A percentile compares a stretch with the other conserved stretches of the same genome.
These are phyloP conservation scores for Danio choprae DNA, from an alignment of 2,797 vertebrate species.

Conservation along the genomic window DNA sequence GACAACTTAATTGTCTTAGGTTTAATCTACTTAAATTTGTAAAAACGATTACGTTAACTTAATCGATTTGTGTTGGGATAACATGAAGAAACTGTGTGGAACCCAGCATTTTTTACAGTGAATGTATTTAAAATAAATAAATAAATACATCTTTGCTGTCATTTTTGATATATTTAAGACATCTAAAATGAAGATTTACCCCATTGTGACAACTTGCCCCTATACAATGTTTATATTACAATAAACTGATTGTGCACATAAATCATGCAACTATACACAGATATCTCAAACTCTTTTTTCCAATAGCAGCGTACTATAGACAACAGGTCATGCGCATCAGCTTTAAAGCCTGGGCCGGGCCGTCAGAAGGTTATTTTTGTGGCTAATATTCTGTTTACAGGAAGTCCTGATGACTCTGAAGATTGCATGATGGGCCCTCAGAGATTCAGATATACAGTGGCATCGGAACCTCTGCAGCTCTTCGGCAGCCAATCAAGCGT, in stretches of 20 bases:
- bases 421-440: slow-evolving; percentile 57
- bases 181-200: too few species aligned
- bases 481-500: slow-evolving; percentile 65
- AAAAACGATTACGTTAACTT: too few species aligned
- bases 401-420: slow-evolving; percentile 62
- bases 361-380: slow-evolving; percentile 54
- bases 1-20: too few species aligned
- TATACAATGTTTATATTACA: too few species aligned
- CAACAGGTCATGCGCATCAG: slow-evolving; percentile 30
- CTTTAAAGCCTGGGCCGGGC: slow-evolving; percentile 21
- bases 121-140: too few species aligned
- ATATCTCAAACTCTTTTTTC: not conserved
- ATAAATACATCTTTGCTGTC: not conserved
- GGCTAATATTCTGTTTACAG: slow-evolving; percentile 63
- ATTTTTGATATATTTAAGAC: not conserved
- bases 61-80: too few species aligned
- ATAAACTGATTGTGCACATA: not conserved
- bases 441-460: slow-evolving; percentile 60
- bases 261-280: not conserved
- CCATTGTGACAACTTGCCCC: not conserved
- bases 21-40: too few species aligned
- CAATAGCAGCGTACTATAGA: slow-evolving; percentile 30
- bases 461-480: slow-evolving; percentile 53
- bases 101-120: too few species aligned
- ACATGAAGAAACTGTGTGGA: too few species aligned